Percentiles rank a stretch among this genome's conserved stretches.
Conservation (phyloP, 2,888 invertebrate genomes). For the Panopea generosa region DNA sequence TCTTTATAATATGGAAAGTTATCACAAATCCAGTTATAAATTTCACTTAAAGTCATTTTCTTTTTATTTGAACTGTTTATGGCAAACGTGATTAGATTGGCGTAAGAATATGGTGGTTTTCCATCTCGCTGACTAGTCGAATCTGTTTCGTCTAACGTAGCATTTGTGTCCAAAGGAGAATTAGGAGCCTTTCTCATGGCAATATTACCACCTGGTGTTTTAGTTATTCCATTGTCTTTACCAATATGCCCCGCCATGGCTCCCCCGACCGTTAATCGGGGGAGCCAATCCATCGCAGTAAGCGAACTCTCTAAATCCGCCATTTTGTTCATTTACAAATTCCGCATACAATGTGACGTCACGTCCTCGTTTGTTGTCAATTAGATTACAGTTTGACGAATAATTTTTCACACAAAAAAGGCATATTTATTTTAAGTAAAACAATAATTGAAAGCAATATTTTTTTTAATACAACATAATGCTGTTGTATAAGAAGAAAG, state of each 20-base stretch:
- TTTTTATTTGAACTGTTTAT: conserved; percentile 89
- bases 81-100: conserved; percentile 90
- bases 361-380: conserved; percentile 13
- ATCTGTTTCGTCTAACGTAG: conserved; percentile 76
- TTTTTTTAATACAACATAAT: too few relatives aligned
- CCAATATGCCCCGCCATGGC: conserved; percentile 76
- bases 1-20: conserved; percentile 91
- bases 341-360: conserved; percentile 54
- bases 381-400: conserved; percentile 25
- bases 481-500: too few relatives aligned
- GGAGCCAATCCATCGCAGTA: conserved; percentile 87
- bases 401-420: not conserved
- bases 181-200: conserved; percentile 80
- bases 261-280: conserved; percentile 84
- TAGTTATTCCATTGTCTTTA: conserved; percentile 71
- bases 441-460: too few relatives aligned
- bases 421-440: too few relatives aligned
- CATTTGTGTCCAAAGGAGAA: conserved; percentile 80
- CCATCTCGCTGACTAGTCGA: conserved; percentile 81
- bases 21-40: conserved; percentile 91
- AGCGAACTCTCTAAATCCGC: conserved; percentile 86
- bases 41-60: conserved; percentile 91
- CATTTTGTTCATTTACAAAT: conserved; percentile 77
- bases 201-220: conserved; percentile 74
- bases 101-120: conserved; percentile 88